Evolutionary conservation across 2,888 invertebrate species (phyloP).

Genomic region (Melieria omissa): DNA sequence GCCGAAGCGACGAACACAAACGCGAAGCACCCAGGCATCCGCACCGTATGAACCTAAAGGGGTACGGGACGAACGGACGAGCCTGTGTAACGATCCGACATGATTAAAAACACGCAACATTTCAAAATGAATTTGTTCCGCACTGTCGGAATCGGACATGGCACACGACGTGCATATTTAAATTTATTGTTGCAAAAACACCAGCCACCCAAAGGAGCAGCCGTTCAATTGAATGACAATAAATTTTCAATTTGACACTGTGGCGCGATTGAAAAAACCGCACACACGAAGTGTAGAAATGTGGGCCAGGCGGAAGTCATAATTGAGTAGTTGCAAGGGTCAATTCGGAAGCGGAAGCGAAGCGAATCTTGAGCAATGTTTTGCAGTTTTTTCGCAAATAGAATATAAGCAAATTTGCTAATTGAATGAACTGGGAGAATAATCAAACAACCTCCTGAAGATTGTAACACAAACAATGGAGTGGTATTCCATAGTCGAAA

Average conservation of each 20-base stretch:
- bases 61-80: conserved; percentile 1
- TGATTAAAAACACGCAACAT: conserved; percentile 28
- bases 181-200: conserved; percentile 54
- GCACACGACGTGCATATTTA: conserved; percentile 25
- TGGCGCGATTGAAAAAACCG: conserved; percentile 30
- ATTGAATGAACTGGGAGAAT: no score
- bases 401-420: no score
- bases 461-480: no score
- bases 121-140: conserved; percentile 60
- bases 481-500: no score
- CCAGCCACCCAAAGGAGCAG: no score
- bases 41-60: neutral
- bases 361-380: no score
- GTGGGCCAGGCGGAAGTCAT: conserved; percentile 35
- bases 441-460: no score
- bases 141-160: conserved; percentile 41
- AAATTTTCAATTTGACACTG: conserved; percentile 58
- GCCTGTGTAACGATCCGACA: neutral
- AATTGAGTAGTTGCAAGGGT: conserved; percentile 25
- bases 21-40: neutral
- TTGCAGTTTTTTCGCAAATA: no score
- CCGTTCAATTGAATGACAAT: conserved; percentile 58
- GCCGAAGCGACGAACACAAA: conserved; percentile 5
- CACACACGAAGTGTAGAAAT: no score
- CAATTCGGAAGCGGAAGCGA: no score